Percentiles rank a stretch among this genome's conserved stretches.
phyloP scores from a whole-genome alignment of 92 coral and sea anemone species.

The Zoanthus sociatus region DNA sequence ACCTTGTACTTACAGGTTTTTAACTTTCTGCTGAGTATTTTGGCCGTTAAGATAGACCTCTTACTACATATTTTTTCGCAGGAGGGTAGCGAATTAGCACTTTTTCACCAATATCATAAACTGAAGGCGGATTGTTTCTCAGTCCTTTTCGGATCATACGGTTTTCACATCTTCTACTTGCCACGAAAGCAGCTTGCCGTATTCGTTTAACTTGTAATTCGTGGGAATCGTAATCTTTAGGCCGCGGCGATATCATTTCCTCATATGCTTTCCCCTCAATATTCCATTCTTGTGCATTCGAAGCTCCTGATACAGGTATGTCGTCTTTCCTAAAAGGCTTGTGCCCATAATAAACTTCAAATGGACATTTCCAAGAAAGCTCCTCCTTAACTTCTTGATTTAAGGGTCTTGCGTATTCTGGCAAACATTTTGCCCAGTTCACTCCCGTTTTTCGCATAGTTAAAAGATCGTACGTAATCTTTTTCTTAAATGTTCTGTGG shows the following conservation, averaged over 20 bases:
- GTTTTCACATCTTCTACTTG: slow-evolving; percentile 46
- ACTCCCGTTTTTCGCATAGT: slow-evolving; percentile 38
- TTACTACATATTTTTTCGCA: slow-evolving; percentile 39
- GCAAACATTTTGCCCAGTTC: slow-evolving; percentile 46
- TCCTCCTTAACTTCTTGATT: slow-evolving; percentile 57
- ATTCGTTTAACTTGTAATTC: slow-evolving; percentile 9
- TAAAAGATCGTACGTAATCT: slow-evolving; percentile 47
- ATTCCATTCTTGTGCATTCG: slow-evolving; percentile 46
- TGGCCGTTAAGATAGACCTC: slow-evolving; percentile 38
- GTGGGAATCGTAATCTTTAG: slow-evolving; percentile 37
- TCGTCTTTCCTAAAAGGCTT: slow-evolving; percentile 23
- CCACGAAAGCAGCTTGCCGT: slow-evolving; percentile 32
- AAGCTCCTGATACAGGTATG: not conserved
- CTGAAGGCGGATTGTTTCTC: slow-evolving; percentile 47
- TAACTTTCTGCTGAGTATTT: slow-evolving; percentile 41
- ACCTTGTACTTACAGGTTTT: slow-evolving; percentile 51
- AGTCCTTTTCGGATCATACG: slow-evolving; percentile 35
- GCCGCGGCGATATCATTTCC: slow-evolving; percentile 42
- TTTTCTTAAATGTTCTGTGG: slow-evolving; percentile 52
- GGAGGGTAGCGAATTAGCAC: slow-evolving; percentile 57
- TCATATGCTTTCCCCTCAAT: slow-evolving; percentile 6
- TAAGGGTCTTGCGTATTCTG: slow-evolving; percentile 54
- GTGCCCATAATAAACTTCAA: slow-evolving; percentile 60
- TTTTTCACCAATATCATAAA: slow-evolving; percentile 49
- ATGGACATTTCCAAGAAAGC: slow-evolving; percentile 59